Evolutionary conservation across 1,140 invertebrate genomes (phyloP).

Genomic region (Drosophila mauritiana): DNA sequence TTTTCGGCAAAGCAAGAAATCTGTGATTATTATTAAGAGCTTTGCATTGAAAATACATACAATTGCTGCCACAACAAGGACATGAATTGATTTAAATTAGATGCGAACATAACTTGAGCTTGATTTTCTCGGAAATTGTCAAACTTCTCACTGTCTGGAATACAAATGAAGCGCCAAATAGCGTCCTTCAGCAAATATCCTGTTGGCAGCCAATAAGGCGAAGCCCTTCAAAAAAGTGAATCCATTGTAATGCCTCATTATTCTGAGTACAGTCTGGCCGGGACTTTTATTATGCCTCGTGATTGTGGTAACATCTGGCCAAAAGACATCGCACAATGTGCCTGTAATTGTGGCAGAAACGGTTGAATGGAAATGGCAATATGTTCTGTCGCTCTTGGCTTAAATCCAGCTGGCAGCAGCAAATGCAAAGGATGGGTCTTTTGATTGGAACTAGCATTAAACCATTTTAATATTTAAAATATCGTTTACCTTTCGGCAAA

Average conservation of each 20-base stretch:
- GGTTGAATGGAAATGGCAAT: conserved; percentile 31
- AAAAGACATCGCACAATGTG: conserved; percentile 38
- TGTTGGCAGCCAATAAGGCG: conserved; percentile 56
- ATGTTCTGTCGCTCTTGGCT: conserved; percentile 30
- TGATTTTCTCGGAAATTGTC: conserved; percentile 33
- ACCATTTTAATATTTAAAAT: conserved; percentile 58
- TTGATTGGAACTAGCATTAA: conserved; percentile 21
- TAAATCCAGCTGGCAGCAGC: conserved; percentile 32
- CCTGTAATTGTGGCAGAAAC: conserved; percentile 46
- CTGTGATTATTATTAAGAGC: not conserved
- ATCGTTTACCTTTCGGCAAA: conserved; percentile 27
- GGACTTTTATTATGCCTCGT: conserved; percentile 33
- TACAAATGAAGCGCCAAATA: conserved; percentile 52
- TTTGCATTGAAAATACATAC: conserved; percentile 18
- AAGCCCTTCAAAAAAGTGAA: conserved; percentile 25
- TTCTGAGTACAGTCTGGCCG: conserved; percentile 37
- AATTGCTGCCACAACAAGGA: not conserved
- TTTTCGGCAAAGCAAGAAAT: too few species aligned
- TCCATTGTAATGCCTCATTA: conserved; percentile 52
- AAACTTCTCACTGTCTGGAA: conserved; percentile 37
- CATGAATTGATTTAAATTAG: conserved; percentile 46
- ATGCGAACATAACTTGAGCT: conserved; percentile 22
- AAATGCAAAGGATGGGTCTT: conserved; percentile 12
- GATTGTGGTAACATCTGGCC: conserved; percentile 47
- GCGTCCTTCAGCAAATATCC: conserved; percentile 32